Base-by-base conservation (phyloP, 2,113 vertebrate species). In the Bubo bubo region DNA sequence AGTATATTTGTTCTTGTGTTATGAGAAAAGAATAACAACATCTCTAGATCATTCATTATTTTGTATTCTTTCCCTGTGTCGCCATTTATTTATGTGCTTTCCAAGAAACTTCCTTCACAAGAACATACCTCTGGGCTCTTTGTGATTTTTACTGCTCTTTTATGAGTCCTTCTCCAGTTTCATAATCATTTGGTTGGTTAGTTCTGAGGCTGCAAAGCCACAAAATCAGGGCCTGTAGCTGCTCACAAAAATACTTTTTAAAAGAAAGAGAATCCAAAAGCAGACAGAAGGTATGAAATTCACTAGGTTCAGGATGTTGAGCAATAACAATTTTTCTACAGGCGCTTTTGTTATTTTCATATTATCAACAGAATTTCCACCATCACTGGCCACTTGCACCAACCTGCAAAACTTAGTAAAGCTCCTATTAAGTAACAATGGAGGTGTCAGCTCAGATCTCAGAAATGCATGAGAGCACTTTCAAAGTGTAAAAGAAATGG, bases 11-110 rank as follows among this genome's bases (percentile, higher is more conserved):
- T 82, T 93, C 77, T 79, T 64, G 49, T 70, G 84, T 84, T 95
- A 95, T 50, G 32, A 95, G 72, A 90, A 91, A 88, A 94, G 67
- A 76, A 55, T 87, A 92, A 94, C 58, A 88, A 52, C 93, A 72
- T 76, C 79, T 77, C 64, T 17, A 80, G 41, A 58, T 52, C 52
- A 52, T 52, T 87, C 68, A 84, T 45, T 49, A 73, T 77, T 95
- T 93, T 84, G 41, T 77, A 52, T 80, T 91, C 76, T 94, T 91
- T 71, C 68, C n/a, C 23, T 63, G 21, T 68, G 41, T 62, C 60
- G 62, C 64, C 64, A 80, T 74, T 93, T 89, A 95, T 84, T 83
- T 91, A 93, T 55, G 72, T 89, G 22, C 32, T 89, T 86, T 71
- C 55, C 56, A 89, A 50, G 72, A 67, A 95, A 76, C 47, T 27